These are phyloP conservation scores for Papilio protenor DNA, from an alignment of 2,888 invertebrate genomes.

Conservation along the genomic window DNA sequence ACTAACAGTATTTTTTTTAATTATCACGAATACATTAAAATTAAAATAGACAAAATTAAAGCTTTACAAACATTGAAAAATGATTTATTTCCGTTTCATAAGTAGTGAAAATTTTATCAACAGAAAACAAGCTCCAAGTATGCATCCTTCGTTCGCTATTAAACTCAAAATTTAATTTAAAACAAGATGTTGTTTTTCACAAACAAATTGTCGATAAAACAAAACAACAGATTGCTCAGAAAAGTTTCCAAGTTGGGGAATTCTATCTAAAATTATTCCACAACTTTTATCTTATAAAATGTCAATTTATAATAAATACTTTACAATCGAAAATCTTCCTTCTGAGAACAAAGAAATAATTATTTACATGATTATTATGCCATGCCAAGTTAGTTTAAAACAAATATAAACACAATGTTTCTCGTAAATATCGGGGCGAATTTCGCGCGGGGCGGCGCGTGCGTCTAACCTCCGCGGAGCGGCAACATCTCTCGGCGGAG, in stretches of 20 bases:
- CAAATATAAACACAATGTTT: too few relatives aligned
- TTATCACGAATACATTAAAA: too few relatives aligned
- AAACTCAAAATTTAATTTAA: slow-evolving; percentile 20
- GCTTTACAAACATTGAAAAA: background rate
- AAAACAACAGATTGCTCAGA: slow-evolving; percentile 22
- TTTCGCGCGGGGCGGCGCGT: too few relatives aligned
- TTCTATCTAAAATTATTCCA: slow-evolving; percentile 19
- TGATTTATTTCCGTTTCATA: background rate
- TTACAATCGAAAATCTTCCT: background rate
- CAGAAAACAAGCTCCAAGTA: background rate
- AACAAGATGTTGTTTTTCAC: slow-evolving; percentile 16
- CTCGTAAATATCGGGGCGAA: too few relatives aligned
- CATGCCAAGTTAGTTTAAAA: too few relatives aligned
- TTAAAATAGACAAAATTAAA: background rate
- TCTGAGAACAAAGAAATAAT: background rate
- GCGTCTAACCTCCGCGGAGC: too few relatives aligned
- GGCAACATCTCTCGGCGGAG: too few relatives aligned
- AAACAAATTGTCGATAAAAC: slow-evolving; percentile 24
- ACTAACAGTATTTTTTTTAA: background rate
- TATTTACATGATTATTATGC: background rate
- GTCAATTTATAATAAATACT: slow-evolving; percentile 12
- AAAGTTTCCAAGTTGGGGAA: slow-evolving; percentile 18
- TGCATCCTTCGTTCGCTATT: background rate
- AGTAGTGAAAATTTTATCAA: background rate
- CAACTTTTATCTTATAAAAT: slow-evolving; percentile 23